Evolutionary conservation across 2,797 vertebrate genomes (phyloP), one percentile per base, ranked within the genome.

Genomic region (Cephalopachus bancanus): DNA sequence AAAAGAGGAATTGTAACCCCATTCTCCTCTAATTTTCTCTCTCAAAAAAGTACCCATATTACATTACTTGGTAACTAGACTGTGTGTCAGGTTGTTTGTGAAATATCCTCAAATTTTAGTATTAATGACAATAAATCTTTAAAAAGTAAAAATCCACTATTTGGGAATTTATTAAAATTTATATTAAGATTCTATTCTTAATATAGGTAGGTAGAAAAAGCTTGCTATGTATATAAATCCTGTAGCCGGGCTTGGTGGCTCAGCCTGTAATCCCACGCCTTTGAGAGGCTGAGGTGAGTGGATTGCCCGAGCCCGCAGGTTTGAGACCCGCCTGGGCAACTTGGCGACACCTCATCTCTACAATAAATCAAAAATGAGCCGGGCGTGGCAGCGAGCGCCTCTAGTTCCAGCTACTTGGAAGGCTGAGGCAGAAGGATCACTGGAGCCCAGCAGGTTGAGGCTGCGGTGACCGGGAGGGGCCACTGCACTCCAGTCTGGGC

Each of bases 141-240:
- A 65, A 86, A 89, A 81, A 76, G 28, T 24, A 44, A 88, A 85
- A 95, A 60, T 72, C 2, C 4, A 14, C 9, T 80, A 60, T 78
- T 74, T 72, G 37, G 16, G 16, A 89, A 94, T n/a, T 83, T 67
- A 72, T 64, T 28, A 60, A 88, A 60, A 89, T 91, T 75, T 69
- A 15, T 19, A 55, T 74, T 74, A 79, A 60, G 74, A 51, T 80
- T 93, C 10, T 69, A 9, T 89, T 74, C 16, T 33, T 88, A 91
- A 75, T 28, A 44, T 44, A 44, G 14, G 30, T 67, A 74, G 9
- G 8, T 37, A 83, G n/a, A 92, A 89, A 90, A 81, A 17, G 1
- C n/a, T 59, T 69, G 69, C 53, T 75, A 83, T 69, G 64, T 51
- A 65, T 72, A 85, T 93, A 53, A 86, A 53, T 84, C 62, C 51